Conservation (phyloP, 2,888 invertebrate species). For the Quadroppia sp. region DNA sequence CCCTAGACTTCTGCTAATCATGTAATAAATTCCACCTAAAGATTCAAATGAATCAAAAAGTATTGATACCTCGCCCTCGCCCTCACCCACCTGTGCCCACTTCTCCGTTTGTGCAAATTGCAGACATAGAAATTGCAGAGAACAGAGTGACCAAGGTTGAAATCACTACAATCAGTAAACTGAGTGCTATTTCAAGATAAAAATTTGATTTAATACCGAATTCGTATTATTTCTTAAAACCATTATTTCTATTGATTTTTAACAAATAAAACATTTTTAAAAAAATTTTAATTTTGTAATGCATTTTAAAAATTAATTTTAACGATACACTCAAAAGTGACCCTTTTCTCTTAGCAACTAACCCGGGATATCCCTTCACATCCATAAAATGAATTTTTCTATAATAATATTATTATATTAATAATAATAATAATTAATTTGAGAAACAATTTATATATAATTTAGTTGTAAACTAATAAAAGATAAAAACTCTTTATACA, state of each 20-base stretch:
- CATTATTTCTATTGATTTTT: too few species aligned
- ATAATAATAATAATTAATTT: too few species aligned
- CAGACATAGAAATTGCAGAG: constrained; percentile 43
- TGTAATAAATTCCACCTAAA: constrained; percentile 43
- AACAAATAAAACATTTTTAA: too few species aligned
- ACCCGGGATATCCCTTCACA: too few species aligned
- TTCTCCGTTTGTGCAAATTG: constrained; percentile 44
- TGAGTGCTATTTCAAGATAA: neutral
- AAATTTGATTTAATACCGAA: neutral
- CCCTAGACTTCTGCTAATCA: constrained; percentile 47
- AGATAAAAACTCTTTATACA: neutral
- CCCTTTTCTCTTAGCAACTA: too few species aligned
- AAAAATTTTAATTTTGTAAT: too few species aligned
- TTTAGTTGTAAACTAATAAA: neutral
- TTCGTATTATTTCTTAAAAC: too few species aligned
- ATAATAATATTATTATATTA: too few species aligned
- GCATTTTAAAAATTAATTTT: too few species aligned
- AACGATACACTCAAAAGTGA: too few species aligned
- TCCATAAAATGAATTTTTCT: too few species aligned
- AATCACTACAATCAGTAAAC: constrained; percentile 36
- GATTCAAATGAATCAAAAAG: neutral
- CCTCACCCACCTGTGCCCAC: constrained; percentile 39
- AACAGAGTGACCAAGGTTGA: constrained; percentile 40
- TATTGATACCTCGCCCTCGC: neutral
- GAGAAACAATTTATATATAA: neutral